Evolutionary conservation across 2,113 vertebrate species (phyloP).

Genomic region (Pollimyrus isidori): DNA sequence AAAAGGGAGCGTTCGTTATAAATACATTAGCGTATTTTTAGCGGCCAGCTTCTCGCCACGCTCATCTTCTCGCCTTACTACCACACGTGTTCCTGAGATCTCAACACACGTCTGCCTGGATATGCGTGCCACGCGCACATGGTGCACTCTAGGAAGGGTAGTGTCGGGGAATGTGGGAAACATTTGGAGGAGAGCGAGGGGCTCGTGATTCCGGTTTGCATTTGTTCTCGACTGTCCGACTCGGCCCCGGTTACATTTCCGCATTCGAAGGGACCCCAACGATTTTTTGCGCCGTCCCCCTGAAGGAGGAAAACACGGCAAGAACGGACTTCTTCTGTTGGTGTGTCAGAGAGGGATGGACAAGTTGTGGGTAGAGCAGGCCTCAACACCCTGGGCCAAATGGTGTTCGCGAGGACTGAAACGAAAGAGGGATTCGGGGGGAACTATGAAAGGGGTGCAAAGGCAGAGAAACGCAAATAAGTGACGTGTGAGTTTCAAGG

Average conservation of each 20-base stretch:
- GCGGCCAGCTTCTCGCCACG: conserved; percentile 25
- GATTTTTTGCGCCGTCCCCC: not conserved
- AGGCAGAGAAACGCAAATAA: not conserved
- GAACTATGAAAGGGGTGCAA: not conserved
- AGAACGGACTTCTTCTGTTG: not conserved
- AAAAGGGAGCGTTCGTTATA: conserved; percentile 31
- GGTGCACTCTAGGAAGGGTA: not conserved
- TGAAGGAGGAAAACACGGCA: not conserved
- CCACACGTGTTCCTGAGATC: conserved; percentile 16
- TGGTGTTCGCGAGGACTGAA: not conserved
- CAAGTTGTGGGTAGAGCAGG: not conserved
- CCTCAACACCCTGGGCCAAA: not conserved
- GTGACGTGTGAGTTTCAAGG: not conserved
- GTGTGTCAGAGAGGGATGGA: not conserved
- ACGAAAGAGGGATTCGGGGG: not conserved
- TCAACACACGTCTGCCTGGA: no score
- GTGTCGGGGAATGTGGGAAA: not conserved
- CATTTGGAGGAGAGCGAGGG: not conserved
- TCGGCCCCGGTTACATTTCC: not conserved
- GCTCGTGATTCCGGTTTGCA: not conserved
- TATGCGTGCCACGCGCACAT: not conserved
- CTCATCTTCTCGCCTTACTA: conserved; percentile 22
- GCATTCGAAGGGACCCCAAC: not conserved
- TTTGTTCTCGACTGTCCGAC: not conserved
- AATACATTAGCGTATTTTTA: conserved; percentile 39